Conservation (phyloP, 2,797 vertebrate genomes). For the Xiphorhynchus erythropygius region DNA sequence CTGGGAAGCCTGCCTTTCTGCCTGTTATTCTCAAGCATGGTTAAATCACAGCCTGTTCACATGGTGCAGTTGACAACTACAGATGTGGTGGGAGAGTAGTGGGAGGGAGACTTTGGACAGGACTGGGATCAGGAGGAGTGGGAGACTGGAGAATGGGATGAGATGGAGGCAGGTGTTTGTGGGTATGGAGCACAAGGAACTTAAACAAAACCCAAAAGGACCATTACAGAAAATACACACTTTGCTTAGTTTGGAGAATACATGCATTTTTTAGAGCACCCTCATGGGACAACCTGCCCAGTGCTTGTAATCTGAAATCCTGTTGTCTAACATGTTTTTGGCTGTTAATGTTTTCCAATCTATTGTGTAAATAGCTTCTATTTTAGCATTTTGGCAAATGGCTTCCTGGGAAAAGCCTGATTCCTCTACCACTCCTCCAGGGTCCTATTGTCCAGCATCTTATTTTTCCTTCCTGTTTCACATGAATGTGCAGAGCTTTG, state of each 20-base stretch:
- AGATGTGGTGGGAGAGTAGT: background rate
- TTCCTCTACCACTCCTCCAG: background rate
- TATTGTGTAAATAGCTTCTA: constrained; percentile 27
- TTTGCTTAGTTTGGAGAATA: background rate
- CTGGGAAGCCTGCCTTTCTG: background rate
- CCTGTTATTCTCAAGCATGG: background rate
- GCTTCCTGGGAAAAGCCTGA: background rate
- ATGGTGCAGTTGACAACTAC: background rate
- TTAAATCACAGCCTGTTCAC: background rate
- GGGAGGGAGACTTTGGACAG: background rate
- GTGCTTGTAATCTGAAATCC: constrained; percentile 1
- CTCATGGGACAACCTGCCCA: background rate
- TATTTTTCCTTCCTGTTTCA: constrained; percentile 52
- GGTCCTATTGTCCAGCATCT: constrained; percentile 41
- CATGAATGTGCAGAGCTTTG: background rate
- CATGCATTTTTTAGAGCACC: background rate
- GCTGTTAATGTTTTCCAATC: background rate
- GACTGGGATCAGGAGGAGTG: background rate
- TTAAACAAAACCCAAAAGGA: background rate
- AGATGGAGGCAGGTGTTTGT: background rate
- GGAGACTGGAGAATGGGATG: background rate
- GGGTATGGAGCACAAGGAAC: background rate
- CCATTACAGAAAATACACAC: background rate
- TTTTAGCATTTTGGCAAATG: constrained; percentile 27
- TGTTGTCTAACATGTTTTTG: background rate